A percentile compares a stretch with the other conserved stretches of the same genome.
phyloP scores from a whole-genome alignment of 2,888 invertebrate species.

The Acronicta leporina region DNA sequence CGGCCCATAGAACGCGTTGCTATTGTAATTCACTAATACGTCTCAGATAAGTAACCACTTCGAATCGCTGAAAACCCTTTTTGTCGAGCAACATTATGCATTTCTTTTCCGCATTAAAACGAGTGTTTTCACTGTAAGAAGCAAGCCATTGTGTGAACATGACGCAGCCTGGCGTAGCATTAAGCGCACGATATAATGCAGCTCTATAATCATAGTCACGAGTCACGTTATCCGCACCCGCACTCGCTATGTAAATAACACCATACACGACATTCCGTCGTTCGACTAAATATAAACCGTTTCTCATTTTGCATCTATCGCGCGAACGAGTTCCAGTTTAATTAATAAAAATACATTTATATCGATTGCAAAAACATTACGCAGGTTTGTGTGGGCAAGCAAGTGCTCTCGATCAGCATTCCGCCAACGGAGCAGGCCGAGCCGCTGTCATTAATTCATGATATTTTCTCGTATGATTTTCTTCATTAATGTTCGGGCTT shows the following conservation, averaged over 20 bases:
- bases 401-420: slow-evolving; percentile 63
- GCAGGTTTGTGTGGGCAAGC: slow-evolving; percentile 59
- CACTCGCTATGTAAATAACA: slow-evolving; percentile 78
- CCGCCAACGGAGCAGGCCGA: slow-evolving; percentile 34
- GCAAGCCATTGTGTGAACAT: slow-evolving; percentile 76
- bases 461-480: slow-evolving; percentile 55
- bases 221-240: slow-evolving; percentile 77
- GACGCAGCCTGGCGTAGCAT: slow-evolving; percentile 77
- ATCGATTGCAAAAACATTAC: slow-evolving; percentile 64
- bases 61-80: slow-evolving; percentile 45
- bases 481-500: slow-evolving; percentile 57
- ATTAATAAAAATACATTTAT: slow-evolving; percentile 60
- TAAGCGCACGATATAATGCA: slow-evolving; percentile 78
- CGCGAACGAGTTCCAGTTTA: slow-evolving; percentile 55
- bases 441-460: slow-evolving; percentile 58
- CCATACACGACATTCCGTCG: slow-evolving; percentile 74
- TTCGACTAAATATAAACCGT: slow-evolving; percentile 64
- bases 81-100: slow-evolving; percentile 57
- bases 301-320: slow-evolving; percentile 63
- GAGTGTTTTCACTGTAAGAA: slow-evolving; percentile 72
- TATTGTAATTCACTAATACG: slow-evolving; percentile 18
- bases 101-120: slow-evolving; percentile 73
- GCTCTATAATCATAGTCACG: slow-evolving; percentile 80
- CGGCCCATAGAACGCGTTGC: slow-evolving; percentile 37
- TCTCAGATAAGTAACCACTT: slow-evolving; percentile 17